Evolutionary conservation across 2,888 invertebrate genomes (phyloP).

Genomic region (Phymatocera aterrima): DNA sequence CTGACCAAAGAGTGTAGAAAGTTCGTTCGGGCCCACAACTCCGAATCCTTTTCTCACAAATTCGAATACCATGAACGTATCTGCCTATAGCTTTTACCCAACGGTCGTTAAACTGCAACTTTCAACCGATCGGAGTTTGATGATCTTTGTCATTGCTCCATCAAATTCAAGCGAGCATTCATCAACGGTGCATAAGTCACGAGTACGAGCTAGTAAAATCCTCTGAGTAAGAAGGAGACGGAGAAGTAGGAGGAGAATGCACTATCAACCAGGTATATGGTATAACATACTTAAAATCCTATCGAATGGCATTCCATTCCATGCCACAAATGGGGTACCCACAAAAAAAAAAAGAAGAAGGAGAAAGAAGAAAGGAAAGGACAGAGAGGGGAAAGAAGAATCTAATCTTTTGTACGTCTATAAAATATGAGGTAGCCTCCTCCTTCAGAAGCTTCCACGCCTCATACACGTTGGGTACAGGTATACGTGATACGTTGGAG

Average conservation of each 20-base stretch:
- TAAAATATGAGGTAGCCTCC: slow-evolving; percentile 25
- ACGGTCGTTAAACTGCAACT: no score
- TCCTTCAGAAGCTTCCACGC: neutral
- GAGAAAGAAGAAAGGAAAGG: neutral
- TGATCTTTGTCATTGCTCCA: no score
- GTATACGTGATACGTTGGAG: neutral
- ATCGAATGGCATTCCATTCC: slow-evolving; percentile 42
- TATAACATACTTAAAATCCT: neutral
- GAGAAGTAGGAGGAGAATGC: no score
- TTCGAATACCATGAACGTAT: no score
- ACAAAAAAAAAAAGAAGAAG: neutral
- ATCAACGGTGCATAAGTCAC: no score
- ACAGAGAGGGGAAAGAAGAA: neutral
- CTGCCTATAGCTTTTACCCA: no score
- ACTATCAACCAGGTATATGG: neutral
- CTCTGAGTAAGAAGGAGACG: neutral
- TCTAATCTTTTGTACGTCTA: slow-evolving; percentile 40
- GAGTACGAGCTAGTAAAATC: neutral
- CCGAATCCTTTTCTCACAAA: no score
- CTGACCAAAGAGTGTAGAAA: no score
- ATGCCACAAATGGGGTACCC: neutral
- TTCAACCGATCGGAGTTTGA: no score
- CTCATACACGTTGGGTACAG: neutral
- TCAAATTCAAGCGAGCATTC: no score
- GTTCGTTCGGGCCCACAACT: no score